Conservation (phyloP, 2,888 invertebrate genomes). For the Lochmaea capreae region DNA sequence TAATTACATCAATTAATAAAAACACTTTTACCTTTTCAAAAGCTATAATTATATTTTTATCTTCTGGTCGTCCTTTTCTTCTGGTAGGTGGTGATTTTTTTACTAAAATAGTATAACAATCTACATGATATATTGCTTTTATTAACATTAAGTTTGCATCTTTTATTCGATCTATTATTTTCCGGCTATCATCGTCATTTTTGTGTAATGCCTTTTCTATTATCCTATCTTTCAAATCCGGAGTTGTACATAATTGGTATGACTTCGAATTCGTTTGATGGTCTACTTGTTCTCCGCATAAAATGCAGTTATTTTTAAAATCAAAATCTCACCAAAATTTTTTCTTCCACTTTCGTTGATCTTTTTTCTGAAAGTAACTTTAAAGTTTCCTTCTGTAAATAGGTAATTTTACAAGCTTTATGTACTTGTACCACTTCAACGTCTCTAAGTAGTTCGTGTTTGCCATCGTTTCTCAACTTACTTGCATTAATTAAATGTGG, state of each 20-base stretch:
- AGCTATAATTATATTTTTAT: constrained; percentile 9
- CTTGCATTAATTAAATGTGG: constrained; percentile 13
- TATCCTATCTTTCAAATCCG: constrained; percentile 6
- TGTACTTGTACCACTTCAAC: constrained; percentile 17
- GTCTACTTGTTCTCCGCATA: neutral
- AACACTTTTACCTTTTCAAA: constrained; percentile 9
- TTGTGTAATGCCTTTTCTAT: constrained; percentile 1
- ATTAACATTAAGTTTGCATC: constrained; percentile 12
- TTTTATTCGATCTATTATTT: constrained; percentile 13
- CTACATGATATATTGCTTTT: constrained; percentile 10
- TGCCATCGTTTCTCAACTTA: constrained; percentile 11
- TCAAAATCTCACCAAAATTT: neutral
- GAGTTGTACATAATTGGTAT: neutral
- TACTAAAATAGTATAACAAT: constrained; percentile 4
- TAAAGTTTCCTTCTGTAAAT: constrained; percentile 4
- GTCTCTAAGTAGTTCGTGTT: constrained; percentile 10
- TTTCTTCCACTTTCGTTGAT: neutral
- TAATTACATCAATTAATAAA: too few species aligned
- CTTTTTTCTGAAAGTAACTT: neutral
- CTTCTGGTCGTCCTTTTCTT: constrained; percentile 12
- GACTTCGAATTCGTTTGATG: neutral
- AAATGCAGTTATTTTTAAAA: constrained; percentile 13
- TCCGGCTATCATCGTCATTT: constrained; percentile 11
- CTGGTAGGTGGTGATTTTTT: neutral
- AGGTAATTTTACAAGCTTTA: constrained; percentile 18